These are phyloP conservation scores for Sylvietta virens DNA, from an alignment of 2,113 vertebrate species.

Conservation along the genomic window DNA sequence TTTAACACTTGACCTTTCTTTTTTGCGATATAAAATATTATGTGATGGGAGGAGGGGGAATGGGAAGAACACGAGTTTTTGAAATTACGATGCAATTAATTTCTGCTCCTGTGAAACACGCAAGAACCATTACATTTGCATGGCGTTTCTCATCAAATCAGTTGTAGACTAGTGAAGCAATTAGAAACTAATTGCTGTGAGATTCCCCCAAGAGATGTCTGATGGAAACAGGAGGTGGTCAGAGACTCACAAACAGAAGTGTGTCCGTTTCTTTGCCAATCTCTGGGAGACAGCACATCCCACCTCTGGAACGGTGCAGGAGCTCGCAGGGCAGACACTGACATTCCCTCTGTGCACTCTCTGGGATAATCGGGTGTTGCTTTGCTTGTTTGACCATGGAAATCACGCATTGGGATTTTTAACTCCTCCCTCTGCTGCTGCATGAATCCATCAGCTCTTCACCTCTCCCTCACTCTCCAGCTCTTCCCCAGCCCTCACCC, in stretches of 20 bases:
- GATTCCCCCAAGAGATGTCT: background rate
- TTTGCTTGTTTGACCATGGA: background rate
- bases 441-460: background rate
- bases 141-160: background rate
- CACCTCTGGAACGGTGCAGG: background rate
- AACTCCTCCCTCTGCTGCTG: background rate
- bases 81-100: background rate
- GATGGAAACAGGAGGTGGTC: background rate
- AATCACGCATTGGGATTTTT: background rate
- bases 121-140: background rate
- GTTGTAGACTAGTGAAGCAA: conserved; percentile 17
- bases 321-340: background rate
- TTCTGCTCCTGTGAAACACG: background rate
- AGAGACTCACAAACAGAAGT: background rate
- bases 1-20: background rate
- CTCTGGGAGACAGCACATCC: background rate
- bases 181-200: conserved; percentile 30
- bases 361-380: background rate
- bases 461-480: background rate
- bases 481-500: background rate
- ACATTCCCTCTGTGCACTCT: background rate
- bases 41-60: background rate
- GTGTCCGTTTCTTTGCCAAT: background rate
- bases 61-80: background rate
- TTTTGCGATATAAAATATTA: background rate